A percentile compares a stretch with the other conserved stretches of the same genome.
phyloP scores from a whole-genome alignment of 1,140 invertebrate species.

The Monomorium pharaonis region DNA sequence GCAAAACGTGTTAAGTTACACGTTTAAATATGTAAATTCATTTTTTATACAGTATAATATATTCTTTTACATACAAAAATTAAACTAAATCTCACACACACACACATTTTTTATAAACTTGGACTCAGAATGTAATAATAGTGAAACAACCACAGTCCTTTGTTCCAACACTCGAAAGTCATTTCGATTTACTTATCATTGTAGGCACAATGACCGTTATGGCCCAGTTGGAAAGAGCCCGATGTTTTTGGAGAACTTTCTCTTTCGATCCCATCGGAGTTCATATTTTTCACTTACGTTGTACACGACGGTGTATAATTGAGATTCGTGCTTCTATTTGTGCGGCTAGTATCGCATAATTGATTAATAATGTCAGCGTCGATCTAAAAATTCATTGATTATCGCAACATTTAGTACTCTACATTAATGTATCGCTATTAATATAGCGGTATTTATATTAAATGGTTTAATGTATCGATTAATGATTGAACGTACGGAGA shows the following conservation, averaged over 20 bases:
- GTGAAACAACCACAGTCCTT: background rate
- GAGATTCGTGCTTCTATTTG: background rate
- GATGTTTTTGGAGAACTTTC: constrained; percentile 41
- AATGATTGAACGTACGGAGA: background rate
- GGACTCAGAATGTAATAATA: too few relatives aligned
- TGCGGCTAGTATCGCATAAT: background rate
- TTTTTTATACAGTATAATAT: too few relatives aligned
- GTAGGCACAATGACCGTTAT: background rate
- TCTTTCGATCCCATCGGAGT: constrained; percentile 2
- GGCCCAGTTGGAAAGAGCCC: background rate
- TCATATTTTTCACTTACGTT: background rate
- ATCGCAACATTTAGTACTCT: background rate
- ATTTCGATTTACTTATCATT: constrained; percentile 9
- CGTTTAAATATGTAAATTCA: too few relatives aligned
- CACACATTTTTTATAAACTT: too few relatives aligned
- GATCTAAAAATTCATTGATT: background rate
- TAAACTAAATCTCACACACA: too few relatives aligned
- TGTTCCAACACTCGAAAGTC: background rate
- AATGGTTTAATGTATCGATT: background rate
- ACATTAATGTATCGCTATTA: background rate
- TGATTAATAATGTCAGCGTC: background rate
- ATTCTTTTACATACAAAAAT: too few relatives aligned
- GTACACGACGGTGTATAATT: background rate
- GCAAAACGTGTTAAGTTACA: too few relatives aligned
- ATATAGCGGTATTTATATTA: background rate